These are phyloP conservation scores for Clarias laeviceps DNA, from an alignment of 2,797 vertebrate genomes.

Conservation along the genomic window DNA sequence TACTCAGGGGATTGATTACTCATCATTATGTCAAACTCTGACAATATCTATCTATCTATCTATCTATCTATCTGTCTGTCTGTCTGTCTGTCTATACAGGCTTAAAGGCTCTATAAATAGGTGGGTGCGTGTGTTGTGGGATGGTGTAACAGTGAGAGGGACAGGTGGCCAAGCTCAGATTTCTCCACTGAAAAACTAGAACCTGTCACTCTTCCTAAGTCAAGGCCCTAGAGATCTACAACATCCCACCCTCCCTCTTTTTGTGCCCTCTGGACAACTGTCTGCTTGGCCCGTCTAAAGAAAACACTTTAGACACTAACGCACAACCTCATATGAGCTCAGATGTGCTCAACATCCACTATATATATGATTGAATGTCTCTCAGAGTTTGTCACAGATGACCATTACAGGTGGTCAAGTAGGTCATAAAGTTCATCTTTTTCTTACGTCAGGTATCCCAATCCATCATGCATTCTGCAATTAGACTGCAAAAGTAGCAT, in stretches of 20 bases:
- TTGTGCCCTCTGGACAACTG: constrained; percentile 33
- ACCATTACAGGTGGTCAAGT: neutral
- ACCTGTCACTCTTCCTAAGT: constrained; percentile 72
- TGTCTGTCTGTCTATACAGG: constrained; percentile 37
- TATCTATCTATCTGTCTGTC: constrained; percentile 34
- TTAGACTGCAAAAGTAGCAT: neutral
- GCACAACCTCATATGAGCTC: constrained; percentile 20
- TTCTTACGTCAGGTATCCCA: neutral
- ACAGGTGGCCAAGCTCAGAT: constrained; percentile 88
- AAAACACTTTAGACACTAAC: constrained; percentile 16
- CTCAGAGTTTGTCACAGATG: constrained; percentile 10
- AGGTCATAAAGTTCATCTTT: constrained; percentile 12
- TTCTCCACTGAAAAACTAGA: constrained; percentile 83
- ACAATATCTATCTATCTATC: constrained; percentile 3
- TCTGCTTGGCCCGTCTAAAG: constrained; percentile 24
- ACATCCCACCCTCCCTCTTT: constrained; percentile 41
- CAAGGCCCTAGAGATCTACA: constrained; percentile 64
- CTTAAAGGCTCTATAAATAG: constrained; percentile 81
- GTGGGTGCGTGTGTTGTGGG: constrained; percentile 61
- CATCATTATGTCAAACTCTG: constrained; percentile 4
- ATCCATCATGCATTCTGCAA: neutral
- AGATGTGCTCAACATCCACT: constrained; percentile 21
- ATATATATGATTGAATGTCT: constrained; percentile 23
- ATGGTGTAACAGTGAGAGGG: constrained; percentile 72
- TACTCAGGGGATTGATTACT: constrained; percentile 1